Base-by-base conservation (phyloP, 2,888 invertebrate species). In the Oithona nana region DNA sequence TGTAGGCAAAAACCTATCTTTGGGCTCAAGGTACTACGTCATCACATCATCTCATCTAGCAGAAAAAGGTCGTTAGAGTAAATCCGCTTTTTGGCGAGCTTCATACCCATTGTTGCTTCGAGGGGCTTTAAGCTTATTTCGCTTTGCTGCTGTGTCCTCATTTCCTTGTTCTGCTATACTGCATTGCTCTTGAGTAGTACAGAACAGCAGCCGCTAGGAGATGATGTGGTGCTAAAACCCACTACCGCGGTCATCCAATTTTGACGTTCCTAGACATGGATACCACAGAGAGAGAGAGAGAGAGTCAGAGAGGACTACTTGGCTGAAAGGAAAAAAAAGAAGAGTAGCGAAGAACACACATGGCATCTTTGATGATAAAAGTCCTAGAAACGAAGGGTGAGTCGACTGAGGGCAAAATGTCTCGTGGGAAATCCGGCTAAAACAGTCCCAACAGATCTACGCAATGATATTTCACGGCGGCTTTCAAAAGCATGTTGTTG, bases 401-500 rank as follows among this genome's bases (percentile, higher is more conserved):
- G n/a, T n/a, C n/a, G n/a, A n/a, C n/a, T n/a, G n/a, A 16, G 39
- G 39, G 54, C 54, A 54, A 54, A 54, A 54, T 16, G 22, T 54
- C 54, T 26, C 54, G 26, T 24, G 54, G 54, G 54, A 54, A 54
- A 54, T 54, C 54, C 24, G 22, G 54, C 13, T 54, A 54, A 54
- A 54, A 54, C 54, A 54, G 54, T 54, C 54, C 54, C 54, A 54
- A 26, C 22, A 24, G 54, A 54, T 20, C 54, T 54, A 16, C 26
- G 24, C 22, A 24, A 54, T 54, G 54, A 54, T 54, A 54, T 54
- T 54, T 54, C 54, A 54, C 26, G 54, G 54, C 8, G 39, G 39
- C 39, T 39, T 39, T 39, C 39, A 6, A 16, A 39, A 39, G 39
- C 39, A 39, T 39, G 39, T 39, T 39, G 39, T 16, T 39, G 39